Evolutionary conservation across 2,888 invertebrate genomes (phyloP), one percentile per base, ranked within the genome.

Genomic region (Scaptomyza polygonia): DNA sequence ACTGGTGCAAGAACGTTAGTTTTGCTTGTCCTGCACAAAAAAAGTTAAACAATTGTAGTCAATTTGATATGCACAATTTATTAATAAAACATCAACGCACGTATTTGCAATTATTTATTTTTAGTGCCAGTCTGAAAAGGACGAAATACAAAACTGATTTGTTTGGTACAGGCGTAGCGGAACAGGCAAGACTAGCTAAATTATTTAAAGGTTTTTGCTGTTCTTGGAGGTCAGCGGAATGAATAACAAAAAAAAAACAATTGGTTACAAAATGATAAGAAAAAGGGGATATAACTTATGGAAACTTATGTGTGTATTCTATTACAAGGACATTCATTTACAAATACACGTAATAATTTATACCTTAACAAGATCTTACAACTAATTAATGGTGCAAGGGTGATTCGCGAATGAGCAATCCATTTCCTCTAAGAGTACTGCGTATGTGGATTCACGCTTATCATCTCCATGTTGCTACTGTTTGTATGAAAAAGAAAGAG

Each of bases 401-500:
- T 43, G 39, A 34, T 43, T 54, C 52, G 61, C 61, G 42, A 27
- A 51, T 40, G 12, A 49, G 44, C 42, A 11, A 53, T 68, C 55
- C 56, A 11, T 42, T 52, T 61, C 42, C 57, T 67, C 93, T 94
- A 95, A 77, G 96, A 95, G 91, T 97, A 97, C 12, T 96, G 95
- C 32, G 97, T 97, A 84, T 96, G 94, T 39, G 96, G 96, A 90
- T 96, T 97, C 53, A 97, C 97, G 92, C 96, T 97, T 89, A 97
- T 96, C 95, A 97, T 96, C 93, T 97, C 97, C 81, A 95, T 96
- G 47, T 96, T 96, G 92, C 97, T 97, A 93, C 79, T 78, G 54
- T 27, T 34, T 40, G 16, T 47, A 42, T 6, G 55, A 45, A 16
- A 52, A 29, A 25, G 18, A 8, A 7, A 29, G 67, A 94, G 94